phyloP scores from a whole-genome alignment of 2,113 vertebrate genomes.

The Erythrocebus patas region DNA sequence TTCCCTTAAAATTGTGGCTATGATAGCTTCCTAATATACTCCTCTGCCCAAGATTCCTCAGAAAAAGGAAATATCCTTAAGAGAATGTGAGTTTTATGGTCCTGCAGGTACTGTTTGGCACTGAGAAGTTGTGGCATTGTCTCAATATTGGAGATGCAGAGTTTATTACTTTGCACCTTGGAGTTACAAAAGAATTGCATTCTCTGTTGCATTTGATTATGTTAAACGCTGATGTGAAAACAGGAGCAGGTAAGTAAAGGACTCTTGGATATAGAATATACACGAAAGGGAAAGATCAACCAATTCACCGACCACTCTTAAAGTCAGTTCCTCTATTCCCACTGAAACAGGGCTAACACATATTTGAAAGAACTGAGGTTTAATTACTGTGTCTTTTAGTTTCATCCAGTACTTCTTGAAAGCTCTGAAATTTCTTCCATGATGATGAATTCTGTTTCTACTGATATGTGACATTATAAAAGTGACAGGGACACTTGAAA shows the following conservation, averaged over 20 bases:
- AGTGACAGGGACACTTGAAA: slow-evolving; percentile 22
- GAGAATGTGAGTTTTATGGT: not conserved
- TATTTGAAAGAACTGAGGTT: not conserved
- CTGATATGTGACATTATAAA: slow-evolving; percentile 34
- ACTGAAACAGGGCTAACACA: not conserved
- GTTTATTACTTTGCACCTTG: not conserved
- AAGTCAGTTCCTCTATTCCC: not conserved
- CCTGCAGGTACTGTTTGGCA: not conserved
- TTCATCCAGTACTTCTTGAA: not conserved
- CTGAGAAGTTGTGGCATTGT: not conserved
- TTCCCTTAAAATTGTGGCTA: not conserved
- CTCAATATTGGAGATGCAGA: not conserved
- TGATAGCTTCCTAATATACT: not conserved
- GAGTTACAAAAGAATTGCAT: not conserved
- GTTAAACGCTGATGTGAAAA: not conserved
- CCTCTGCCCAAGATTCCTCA: not conserved
- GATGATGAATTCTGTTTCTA: slow-evolving; percentile 20
- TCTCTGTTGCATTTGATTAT: not conserved
- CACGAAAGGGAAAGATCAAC: not conserved
- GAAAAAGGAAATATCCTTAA: not conserved
- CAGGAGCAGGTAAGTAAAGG: not conserved
- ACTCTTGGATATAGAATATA: not conserved
- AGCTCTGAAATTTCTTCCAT: not conserved
- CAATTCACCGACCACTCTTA: not conserved
- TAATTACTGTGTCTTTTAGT: not conserved